Conservation (phyloP, 1,140 invertebrate species). For the Microplitis mediator region DNA sequence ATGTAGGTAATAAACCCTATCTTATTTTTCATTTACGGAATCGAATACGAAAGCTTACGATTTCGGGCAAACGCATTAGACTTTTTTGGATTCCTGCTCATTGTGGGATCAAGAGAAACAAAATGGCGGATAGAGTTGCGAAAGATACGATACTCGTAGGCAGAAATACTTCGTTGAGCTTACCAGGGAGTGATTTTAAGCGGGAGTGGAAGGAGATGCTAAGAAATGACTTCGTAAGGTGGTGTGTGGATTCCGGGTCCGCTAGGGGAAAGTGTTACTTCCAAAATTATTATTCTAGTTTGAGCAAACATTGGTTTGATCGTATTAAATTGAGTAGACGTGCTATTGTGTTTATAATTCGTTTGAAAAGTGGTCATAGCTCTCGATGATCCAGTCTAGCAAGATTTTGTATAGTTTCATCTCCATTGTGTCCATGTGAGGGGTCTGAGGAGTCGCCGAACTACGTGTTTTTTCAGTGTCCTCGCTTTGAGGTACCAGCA, state of each 20-base stretch:
- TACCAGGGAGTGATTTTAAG: background rate
- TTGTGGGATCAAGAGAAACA: background rate
- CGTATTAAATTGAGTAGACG: background rate
- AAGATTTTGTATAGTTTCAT: background rate
- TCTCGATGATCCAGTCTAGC: constrained; percentile 13
- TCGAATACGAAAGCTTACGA: background rate
- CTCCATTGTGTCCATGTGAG: background rate
- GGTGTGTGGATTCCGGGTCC: background rate
- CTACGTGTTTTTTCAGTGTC: constrained; percentile 7
- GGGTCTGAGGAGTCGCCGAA: background rate
- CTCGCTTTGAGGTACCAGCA: background rate
- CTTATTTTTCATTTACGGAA: background rate
- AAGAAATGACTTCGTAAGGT: background rate
- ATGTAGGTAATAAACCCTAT: background rate
- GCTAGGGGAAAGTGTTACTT: background rate
- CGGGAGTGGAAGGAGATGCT: background rate
- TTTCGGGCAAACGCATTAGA: background rate
- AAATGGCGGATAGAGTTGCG: background rate
- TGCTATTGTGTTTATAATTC: background rate
- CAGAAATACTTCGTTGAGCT: background rate
- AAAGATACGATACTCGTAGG: background rate
- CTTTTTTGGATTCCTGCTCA: constrained; percentile 14
- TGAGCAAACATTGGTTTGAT: constrained; percentile 3
- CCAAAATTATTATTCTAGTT: background rate
- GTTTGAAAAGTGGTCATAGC: background rate